A percentile compares a stretch with the other conserved stretches of the same genome.
phyloP scores from a whole-genome alignment of 2,797 vertebrate genomes.

The Peromyscus aztecus region DNA sequence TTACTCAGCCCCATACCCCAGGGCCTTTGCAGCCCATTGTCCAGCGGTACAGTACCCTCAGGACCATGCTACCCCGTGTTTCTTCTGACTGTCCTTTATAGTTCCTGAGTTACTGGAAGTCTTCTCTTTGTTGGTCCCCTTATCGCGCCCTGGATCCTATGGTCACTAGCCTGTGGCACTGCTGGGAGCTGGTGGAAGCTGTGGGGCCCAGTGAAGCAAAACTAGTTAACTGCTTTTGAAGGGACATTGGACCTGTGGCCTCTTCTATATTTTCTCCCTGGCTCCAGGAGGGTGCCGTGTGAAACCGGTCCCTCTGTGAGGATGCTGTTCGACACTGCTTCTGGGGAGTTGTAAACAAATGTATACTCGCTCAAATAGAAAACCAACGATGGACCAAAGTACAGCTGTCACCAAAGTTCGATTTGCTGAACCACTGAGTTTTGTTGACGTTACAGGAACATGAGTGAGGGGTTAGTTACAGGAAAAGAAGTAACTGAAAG shows the following conservation, averaged over 20 bases:
- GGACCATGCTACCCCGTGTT: neutral
- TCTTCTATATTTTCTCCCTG: neutral
- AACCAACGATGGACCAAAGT: no score
- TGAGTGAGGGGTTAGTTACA: neutral
- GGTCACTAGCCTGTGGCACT: neutral
- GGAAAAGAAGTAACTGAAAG: neutral
- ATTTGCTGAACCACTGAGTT: no score
- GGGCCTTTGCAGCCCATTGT: neutral
- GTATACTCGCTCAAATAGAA: neutral
- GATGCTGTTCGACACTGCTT: neutral
- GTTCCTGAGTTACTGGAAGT: neutral
- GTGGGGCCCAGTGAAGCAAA: neutral
- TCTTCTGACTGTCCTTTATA: neutral
- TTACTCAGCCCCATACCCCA: neutral
- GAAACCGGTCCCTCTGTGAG: neutral
- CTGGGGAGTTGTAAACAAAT: neutral
- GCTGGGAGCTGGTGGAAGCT: neutral
- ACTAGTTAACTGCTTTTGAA: neutral
- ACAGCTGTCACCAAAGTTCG: no score
- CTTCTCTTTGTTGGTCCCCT: neutral
- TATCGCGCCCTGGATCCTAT: neutral
- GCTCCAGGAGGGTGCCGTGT: neutral
- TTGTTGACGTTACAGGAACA: no score
- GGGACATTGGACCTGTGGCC: no score
- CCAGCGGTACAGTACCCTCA: neutral